phyloP scores from a whole-genome alignment of 2,888 invertebrate genomes.

The Tetragnatha montana region DNA sequence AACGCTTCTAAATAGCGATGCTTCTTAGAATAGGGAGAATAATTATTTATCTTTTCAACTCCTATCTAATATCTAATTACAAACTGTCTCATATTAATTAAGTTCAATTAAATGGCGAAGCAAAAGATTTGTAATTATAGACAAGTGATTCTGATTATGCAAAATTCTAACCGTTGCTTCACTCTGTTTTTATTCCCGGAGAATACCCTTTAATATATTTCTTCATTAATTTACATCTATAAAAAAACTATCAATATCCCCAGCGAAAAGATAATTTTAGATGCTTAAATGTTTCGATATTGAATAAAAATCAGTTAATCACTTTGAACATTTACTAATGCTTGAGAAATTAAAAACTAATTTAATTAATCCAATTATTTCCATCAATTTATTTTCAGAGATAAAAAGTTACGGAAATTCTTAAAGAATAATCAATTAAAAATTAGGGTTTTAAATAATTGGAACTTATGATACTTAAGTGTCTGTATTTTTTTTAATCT shows the following conservation, averaged over 20 bases:
- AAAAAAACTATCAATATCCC: not conserved
- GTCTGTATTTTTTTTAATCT: not conserved
- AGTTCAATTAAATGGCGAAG: slow-evolving; percentile 6
- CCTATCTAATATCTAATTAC: slow-evolving; percentile 12
- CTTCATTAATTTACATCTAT: slow-evolving; percentile 23
- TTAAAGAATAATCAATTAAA: not conserved
- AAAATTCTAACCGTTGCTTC: slow-evolving; percentile 23
- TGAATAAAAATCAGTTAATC: slow-evolving; percentile 42
- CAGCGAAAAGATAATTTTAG: slow-evolving; percentile 8
- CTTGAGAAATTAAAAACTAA: slow-evolving; percentile 48
- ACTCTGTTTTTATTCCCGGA: not conserved
- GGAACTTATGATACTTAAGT: not conserved
- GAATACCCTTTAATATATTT: slow-evolving; percentile 21
- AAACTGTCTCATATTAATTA: slow-evolving; percentile 16
- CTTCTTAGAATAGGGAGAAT: not conserved
- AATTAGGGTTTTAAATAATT: not conserved
- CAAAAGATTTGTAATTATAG: slow-evolving; percentile 9
- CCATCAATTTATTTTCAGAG: slow-evolving; percentile 13
- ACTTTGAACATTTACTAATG: slow-evolving; percentile 19
- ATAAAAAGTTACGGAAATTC: not conserved
- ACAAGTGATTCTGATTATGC: not conserved
- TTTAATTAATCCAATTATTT: not conserved
- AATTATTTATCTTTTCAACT: slow-evolving; percentile 17
- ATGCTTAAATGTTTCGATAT: slow-evolving; percentile 9
- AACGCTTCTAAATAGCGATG: not conserved